phyloP scores from a whole-genome alignment of 2,113 vertebrate species.

The Podocnemis expansa region DNA sequence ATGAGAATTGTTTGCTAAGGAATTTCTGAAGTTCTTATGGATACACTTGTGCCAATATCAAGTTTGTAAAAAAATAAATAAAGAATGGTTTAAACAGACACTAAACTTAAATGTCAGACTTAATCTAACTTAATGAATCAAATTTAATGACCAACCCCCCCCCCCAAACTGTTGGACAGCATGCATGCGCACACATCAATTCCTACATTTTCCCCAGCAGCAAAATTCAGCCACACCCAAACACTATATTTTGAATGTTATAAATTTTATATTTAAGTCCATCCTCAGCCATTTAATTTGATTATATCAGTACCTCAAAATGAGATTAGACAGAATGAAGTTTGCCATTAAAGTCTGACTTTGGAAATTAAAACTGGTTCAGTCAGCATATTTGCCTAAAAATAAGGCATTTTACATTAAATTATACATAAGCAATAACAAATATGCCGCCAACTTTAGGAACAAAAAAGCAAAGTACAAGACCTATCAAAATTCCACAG shows the following conservation, averaged over 20 bases:
- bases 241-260: background rate
- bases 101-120: too few species aligned
- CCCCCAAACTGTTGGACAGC: accelerated
- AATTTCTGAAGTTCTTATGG: background rate
- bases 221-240: background rate
- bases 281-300: background rate
- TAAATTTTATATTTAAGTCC: background rate
- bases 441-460: background rate
- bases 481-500: background rate
- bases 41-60: background rate
- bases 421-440: slow-evolving; percentile 23
- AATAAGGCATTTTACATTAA: slow-evolving; percentile 21
- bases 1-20: background rate
- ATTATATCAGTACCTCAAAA: slow-evolving; percentile 50
- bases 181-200: background rate
- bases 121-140: background rate
- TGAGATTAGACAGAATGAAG: background rate
- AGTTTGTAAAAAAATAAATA: background rate
- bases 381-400: slow-evolving; percentile 46
- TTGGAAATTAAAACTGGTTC: background rate
- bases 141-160: background rate
- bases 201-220: background rate
- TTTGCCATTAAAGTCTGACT: slow-evolving; percentile 39
- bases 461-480: background rate
- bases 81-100: background rate